Percentiles rank a stretch among this genome's conserved stretches.
phyloP scores from a whole-genome alignment of 2,113 vertebrate species.

The Cyphomyrus plagiostoma region DNA sequence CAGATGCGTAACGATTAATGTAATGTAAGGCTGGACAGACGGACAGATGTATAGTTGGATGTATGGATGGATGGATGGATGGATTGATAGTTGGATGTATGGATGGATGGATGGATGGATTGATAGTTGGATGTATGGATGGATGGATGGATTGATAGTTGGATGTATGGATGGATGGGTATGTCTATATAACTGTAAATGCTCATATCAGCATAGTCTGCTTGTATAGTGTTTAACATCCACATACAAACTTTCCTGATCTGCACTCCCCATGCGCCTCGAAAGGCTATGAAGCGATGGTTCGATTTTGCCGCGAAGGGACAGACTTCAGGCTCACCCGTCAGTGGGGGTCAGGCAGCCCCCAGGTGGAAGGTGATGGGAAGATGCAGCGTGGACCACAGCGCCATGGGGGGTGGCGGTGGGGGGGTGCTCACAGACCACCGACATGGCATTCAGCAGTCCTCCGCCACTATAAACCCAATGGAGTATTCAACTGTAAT shows the following conservation, averaged over 20 bases:
- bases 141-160: neutral
- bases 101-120: neutral
- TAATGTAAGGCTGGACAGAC: neutral
- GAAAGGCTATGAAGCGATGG: neutral
- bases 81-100: neutral
- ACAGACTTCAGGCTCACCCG: neutral
- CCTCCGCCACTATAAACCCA: neutral
- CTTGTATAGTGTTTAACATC: neutral
- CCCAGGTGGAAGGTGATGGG: neutral
- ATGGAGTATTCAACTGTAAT: neutral
- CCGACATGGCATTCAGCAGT: neutral
- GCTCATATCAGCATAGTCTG: neutral
- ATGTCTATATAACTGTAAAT: neutral
- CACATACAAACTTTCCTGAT: neutral
- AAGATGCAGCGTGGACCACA: neutral
- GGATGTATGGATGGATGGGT: neutral
- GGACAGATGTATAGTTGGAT: neutral
- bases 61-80: neutral
- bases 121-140: neutral
- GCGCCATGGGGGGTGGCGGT: neutral
- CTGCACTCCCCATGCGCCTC: neutral
- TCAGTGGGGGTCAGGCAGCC: neutral
- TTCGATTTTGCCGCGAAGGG: neutral
- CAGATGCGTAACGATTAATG: neutral
- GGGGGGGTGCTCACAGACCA: neutral